Base-by-base conservation (phyloP, 2,113 vertebrate genomes). In the Amazona guildingii region DNA sequence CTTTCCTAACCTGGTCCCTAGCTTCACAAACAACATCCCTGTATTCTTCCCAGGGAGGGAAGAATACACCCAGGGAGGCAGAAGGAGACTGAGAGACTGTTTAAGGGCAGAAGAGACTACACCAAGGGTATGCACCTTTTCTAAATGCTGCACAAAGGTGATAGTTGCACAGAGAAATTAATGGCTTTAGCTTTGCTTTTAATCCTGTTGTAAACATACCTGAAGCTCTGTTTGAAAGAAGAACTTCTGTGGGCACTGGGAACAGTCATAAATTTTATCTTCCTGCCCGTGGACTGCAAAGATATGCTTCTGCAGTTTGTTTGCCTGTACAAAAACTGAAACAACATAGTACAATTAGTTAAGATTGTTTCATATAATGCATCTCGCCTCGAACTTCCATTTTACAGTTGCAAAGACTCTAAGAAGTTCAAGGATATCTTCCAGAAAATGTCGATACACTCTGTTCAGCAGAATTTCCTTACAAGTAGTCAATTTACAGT, bases 201-300 rank as follows among this genome's bases (percentile, higher is more conserved):
- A 80, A n/a, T 90, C 51, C 54, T 88, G 51, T 70, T 85, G 62
- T 75, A 90, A 94, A 97, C 97, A 81, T 98, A 99, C 99, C 99
- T 99, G 99, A 98, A 99, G 98, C 97, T 99, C 99, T 39, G 99
- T 99, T 98, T 99, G 99, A 97, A 99, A 99, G 98, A 99, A 99
- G 98, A 99, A 99, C 98, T 99, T 99, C 98, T 99, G 99, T 1
- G 99, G 99, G 97, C 99, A 99, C 98, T 99, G 99, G 13, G 99
- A 99, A 96, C 99, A 99, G 98, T 99, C 99, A 31, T 99, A 99
- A 98, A 99, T 99, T 98, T 99, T 99, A 98, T 99, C 99, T 91
- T 99, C 99, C 95, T 99, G 99, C 86, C 99, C 99, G 0, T 99
- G 99, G 79, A 99, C 99, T 23, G 99, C 99, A 68, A 99, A 99